Conservation (phyloP, 2,888 invertebrate genomes). For the Ryuthela nishihirai region DNA sequence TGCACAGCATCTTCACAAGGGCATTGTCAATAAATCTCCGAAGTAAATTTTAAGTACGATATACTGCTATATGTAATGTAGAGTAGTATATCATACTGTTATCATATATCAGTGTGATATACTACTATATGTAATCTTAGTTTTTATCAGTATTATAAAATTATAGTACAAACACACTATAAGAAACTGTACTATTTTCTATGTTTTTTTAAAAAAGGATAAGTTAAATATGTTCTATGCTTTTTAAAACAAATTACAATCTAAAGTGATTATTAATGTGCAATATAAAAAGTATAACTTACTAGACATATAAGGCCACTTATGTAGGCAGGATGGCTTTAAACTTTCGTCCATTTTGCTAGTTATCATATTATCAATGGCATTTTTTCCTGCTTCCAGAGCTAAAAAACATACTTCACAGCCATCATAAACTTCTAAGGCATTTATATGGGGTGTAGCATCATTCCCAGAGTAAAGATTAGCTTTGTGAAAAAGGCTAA, state of each 20-base stretch:
- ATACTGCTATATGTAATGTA: too few relatives aligned
- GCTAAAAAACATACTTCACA: slow-evolving; percentile 76
- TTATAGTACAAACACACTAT: too few relatives aligned
- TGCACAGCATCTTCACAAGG: too few relatives aligned
- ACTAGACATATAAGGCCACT: slow-evolving; percentile 47
- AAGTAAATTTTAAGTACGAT: too few relatives aligned
- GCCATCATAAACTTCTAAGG: slow-evolving; percentile 59
- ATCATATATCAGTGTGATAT: too few relatives aligned
- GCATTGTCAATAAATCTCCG: too few relatives aligned
- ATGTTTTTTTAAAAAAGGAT: too few relatives aligned
- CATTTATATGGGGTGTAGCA: slow-evolving; percentile 1
- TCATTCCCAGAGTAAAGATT: slow-evolving; percentile 17
- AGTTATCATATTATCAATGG: slow-evolving; percentile 44
- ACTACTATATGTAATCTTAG: too few relatives aligned
- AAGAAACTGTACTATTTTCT: too few relatives aligned
- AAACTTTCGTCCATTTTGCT: slow-evolving; percentile 48
- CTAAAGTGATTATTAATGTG: neutral
- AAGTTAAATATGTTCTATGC: too few relatives aligned
- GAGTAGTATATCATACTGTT: too few relatives aligned
- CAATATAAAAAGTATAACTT: slow-evolving; percentile 2
- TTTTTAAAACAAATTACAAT: neutral
- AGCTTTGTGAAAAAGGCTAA: slow-evolving; percentile 41
- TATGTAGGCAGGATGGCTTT: slow-evolving; percentile 58
- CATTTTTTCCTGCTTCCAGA: slow-evolving; percentile 63
- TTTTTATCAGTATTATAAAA: too few relatives aligned